Percentiles rank a stretch among this genome's conserved stretches.
These are phyloP conservation scores for Muscina levida DNA, from an alignment of 2,888 invertebrate genomes.

Conservation along the genomic window DNA sequence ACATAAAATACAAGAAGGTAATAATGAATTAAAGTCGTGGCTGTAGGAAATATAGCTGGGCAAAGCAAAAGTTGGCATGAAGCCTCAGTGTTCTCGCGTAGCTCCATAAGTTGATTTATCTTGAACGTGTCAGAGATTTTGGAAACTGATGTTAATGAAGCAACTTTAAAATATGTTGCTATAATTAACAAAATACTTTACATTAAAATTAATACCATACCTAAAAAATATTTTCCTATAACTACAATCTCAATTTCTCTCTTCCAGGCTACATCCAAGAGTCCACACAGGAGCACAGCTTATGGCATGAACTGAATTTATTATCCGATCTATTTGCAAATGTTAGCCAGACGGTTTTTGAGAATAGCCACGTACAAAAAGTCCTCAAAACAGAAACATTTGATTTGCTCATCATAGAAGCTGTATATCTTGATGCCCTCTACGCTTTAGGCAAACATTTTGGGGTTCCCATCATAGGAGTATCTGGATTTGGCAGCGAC, in stretches of 20 bases:
- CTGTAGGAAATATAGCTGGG: neutral
- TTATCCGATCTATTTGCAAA: conserved; percentile 10
- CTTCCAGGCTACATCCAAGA: conserved; percentile 67
- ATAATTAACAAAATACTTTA: neutral
- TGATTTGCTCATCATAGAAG: conserved; percentile 77
- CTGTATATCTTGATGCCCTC: conserved; percentile 74
- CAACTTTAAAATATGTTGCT: too few relatives aligned
- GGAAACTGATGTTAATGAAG: too few relatives aligned
- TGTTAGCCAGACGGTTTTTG: conserved; percentile 46
- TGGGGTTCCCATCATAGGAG: conserved; percentile 71
- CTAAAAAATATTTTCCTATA: too few relatives aligned
- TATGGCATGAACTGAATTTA: conserved; percentile 52
- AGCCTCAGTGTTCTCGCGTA: too few relatives aligned
- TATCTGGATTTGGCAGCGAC: conserved; percentile 71
- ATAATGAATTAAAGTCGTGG: too few relatives aligned
- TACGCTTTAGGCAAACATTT: conserved; percentile 73
- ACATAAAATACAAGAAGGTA: conserved; percentile 49
- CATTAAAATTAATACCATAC: too few relatives aligned
- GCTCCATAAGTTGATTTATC: too few relatives aligned
- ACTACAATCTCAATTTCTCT: too few relatives aligned
- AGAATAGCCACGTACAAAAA: conserved; percentile 65
- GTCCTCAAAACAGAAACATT: conserved; percentile 72
- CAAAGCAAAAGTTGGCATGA: neutral
- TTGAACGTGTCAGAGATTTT: too few relatives aligned
- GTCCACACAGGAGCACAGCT: conserved; percentile 71